Evolutionary conservation across 2,797 vertebrate genomes (phyloP).

Genomic region (Pipistrellus pygmaeus): DNA sequence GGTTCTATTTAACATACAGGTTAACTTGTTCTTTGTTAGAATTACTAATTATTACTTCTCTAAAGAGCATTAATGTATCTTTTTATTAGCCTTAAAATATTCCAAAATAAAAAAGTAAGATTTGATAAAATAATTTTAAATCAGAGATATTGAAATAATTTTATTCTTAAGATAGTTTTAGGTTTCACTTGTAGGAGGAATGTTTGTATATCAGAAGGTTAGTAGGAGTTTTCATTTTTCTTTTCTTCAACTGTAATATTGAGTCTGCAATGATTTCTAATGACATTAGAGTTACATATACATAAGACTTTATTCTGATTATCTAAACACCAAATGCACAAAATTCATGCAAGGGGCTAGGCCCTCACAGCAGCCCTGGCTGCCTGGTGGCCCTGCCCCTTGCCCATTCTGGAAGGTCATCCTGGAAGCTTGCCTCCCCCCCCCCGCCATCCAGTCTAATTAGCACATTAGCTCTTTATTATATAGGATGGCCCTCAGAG

Average conservation of each 20-base stretch:
- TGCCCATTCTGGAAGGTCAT: no score
- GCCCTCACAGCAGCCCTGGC: no score
- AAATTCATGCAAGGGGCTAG: no score
- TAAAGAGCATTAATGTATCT: neutral
- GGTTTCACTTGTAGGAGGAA: neutral
- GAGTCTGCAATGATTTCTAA: neutral
- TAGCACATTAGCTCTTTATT: no score
- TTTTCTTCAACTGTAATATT: constrained; percentile 14
- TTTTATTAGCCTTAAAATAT: constrained; percentile 54
- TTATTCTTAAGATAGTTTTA: constrained; percentile 18
- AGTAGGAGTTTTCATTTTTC: neutral
- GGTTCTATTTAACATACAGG: neutral
- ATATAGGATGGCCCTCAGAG: neutral
- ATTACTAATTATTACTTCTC: neutral
- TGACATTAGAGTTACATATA: neutral
- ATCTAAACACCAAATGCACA: neutral
- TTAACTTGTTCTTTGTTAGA: constrained; percentile 33
- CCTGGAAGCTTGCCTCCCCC: no score
- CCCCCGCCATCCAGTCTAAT: no score
- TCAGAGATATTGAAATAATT: neutral
- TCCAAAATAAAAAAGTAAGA: constrained; percentile 39
- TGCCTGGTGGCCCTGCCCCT: no score
- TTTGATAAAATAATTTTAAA: constrained; percentile 57
- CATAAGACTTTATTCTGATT: constrained; percentile 33
- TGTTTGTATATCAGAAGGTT: neutral